These are phyloP conservation scores for Macquaria ambigua DNA, from an alignment of 2,113 vertebrate genomes.

Conservation along the genomic window DNA sequence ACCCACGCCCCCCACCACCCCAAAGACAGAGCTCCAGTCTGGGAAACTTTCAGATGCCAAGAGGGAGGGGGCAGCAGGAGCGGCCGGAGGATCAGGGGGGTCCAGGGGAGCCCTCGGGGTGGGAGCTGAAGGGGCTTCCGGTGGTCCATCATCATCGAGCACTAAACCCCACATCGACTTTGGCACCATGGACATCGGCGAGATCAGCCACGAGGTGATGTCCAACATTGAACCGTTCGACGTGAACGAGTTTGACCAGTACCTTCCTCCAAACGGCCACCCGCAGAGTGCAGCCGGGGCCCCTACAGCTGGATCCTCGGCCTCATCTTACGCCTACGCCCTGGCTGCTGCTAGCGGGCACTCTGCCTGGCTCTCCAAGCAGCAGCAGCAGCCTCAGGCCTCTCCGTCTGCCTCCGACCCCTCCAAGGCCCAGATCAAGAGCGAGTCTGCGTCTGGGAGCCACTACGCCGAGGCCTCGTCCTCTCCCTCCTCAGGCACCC, in stretches of 20 bases:
- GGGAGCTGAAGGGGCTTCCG: slow-evolving; percentile 78
- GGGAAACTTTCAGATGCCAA: slow-evolving; percentile 93
- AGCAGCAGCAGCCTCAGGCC: slow-evolving; percentile 92
- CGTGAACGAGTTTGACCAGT: slow-evolving; percentile 98
- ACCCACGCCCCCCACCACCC: slow-evolving; percentile 97
- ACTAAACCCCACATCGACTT: slow-evolving; percentile 99
- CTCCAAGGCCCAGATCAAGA: slow-evolving; percentile 97
- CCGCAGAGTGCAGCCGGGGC: slow-evolving; percentile 79
- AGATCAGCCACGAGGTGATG: slow-evolving; percentile 99
- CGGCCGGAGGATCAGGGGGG: slow-evolving; percentile 72
- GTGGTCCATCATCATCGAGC: slow-evolving; percentile 74
- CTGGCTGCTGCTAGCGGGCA: slow-evolving; percentile 95
- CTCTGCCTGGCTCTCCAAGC: slow-evolving; percentile 98
- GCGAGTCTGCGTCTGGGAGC: slow-evolving; percentile 88
- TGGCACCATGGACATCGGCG: slow-evolving; percentile 97
- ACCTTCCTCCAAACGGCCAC: slow-evolving; percentile 95
- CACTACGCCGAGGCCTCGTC: slow-evolving; percentile 92
- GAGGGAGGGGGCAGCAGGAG: slow-evolving; percentile 80
- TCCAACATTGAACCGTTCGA: slow-evolving; percentile 99
- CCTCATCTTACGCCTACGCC: slow-evolving; percentile 90
- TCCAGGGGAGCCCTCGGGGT: slow-evolving; percentile 88
- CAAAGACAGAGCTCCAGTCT: slow-evolving; percentile 97
- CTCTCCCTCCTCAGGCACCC: slow-evolving; percentile 88
- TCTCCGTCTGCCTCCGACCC: slow-evolving; percentile 88
- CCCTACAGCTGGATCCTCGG: slow-evolving; percentile 68